Evolutionary conservation across 2,113 vertebrate species (phyloP).

Genomic region (Corythornis vintsioides): DNA sequence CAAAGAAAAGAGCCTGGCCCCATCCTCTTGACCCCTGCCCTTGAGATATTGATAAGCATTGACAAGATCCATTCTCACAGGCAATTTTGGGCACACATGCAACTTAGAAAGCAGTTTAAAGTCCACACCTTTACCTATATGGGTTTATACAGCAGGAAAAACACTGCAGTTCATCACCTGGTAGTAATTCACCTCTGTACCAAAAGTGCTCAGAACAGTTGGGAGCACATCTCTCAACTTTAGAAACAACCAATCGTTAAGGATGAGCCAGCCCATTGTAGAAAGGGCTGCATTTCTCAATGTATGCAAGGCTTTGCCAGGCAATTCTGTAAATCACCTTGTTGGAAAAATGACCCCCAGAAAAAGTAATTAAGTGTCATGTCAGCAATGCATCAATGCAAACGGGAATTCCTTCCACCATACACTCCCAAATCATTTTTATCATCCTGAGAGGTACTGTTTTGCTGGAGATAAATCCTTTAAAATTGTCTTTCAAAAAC

Average conservation of each 20-base stretch:
- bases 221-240: background rate
- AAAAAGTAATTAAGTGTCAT: background rate
- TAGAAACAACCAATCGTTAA: background rate
- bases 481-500: background rate
- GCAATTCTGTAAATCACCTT: background rate
- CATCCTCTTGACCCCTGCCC: background rate
- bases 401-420: background rate
- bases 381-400: background rate
- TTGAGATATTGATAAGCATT: background rate
- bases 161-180: background rate
- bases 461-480: background rate
- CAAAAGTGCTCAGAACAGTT: background rate
- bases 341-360: background rate
- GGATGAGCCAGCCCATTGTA: background rate
- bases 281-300: background rate
- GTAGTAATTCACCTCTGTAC: background rate
- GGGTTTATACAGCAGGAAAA: background rate
- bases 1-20: background rate
- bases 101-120: background rate
- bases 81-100: background rate
- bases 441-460: background rate
- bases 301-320: background rate
- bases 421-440: background rate
- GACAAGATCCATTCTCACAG: background rate
- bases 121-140: accelerated